These are phyloP conservation scores for Eulemur rufifrons DNA, from an alignment of 2,113 vertebrate genomes.

Conservation along the genomic window DNA sequence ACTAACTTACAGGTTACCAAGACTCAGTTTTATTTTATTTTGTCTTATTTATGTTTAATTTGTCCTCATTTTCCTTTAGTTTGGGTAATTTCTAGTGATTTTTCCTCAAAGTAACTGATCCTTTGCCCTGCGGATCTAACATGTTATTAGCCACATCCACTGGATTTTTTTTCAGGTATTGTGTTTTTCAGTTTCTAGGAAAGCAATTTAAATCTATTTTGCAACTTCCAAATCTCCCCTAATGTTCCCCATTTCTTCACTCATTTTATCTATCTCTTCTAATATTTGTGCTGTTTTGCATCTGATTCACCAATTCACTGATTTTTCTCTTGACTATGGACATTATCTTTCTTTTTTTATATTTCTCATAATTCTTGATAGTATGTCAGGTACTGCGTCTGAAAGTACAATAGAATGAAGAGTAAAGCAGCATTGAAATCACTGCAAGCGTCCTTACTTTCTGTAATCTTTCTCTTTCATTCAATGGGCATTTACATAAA, in stretches of 20 bases:
- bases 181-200: not conserved
- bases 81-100: not conserved
- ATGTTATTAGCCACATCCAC: not conserved
- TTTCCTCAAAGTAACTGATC: not conserved
- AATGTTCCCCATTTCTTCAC: not conserved
- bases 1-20: too few relatives aligned
- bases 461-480: not conserved
- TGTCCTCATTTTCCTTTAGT: not conserved
- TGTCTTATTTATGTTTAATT: not conserved
- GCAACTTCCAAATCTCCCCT: not conserved
- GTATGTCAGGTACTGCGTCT: not conserved
- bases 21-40: not conserved
- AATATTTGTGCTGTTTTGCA: not conserved
- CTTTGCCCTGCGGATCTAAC: not conserved
- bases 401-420: not conserved
- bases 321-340: not conserved
- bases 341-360: not conserved
- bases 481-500: not conserved
- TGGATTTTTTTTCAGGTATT: too few relatives aligned
- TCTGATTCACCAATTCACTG: not conserved
- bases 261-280: not conserved
- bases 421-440: not conserved
- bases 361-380: not conserved
- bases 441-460: not conserved
- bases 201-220: too few relatives aligned